A percentile compares a stretch with the other conserved stretches of the same genome.
phyloP scores from a whole-genome alignment of 2,797 vertebrate genomes.

The Helarctos malayanus region DNA sequence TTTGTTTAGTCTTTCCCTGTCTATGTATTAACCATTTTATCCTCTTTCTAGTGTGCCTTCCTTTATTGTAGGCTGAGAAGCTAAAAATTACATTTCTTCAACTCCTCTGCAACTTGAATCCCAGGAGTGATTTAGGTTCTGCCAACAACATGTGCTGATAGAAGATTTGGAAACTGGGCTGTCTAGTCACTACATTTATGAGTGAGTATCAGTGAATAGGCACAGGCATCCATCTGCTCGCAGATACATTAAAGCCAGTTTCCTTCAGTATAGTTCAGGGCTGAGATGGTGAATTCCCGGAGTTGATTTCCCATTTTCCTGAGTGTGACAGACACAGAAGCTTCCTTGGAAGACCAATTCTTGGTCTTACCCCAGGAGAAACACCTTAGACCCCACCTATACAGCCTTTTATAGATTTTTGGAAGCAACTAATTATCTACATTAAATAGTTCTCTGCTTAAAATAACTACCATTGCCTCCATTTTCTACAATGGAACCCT shows the following conservation, averaged over 20 bases:
- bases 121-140: not conserved
- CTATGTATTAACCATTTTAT: not conserved
- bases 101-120: conserved; percentile 4
- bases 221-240: not conserved
- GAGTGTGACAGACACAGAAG: not conserved
- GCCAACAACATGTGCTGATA: not conserved
- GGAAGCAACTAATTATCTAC: conserved; percentile 17
- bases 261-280: not conserved
- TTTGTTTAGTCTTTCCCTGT: not conserved
- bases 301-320: not conserved
- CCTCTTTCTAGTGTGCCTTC: not conserved
- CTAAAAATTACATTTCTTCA: not conserved
- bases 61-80: not conserved
- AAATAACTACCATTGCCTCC: not conserved
- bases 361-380: not conserved
- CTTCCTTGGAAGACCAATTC: not conserved
- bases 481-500: not conserved
- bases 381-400: not conserved
- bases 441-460: conserved; percentile 3
- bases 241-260: not conserved
- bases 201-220: not conserved
- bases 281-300: not conserved
- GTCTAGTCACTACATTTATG: not conserved
- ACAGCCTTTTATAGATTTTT: not conserved
- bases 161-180: conserved; percentile 24